Base-by-base conservation (phyloP, 2,113 vertebrate species). In the Sinocyclocheilus rhinocerous region DNA sequence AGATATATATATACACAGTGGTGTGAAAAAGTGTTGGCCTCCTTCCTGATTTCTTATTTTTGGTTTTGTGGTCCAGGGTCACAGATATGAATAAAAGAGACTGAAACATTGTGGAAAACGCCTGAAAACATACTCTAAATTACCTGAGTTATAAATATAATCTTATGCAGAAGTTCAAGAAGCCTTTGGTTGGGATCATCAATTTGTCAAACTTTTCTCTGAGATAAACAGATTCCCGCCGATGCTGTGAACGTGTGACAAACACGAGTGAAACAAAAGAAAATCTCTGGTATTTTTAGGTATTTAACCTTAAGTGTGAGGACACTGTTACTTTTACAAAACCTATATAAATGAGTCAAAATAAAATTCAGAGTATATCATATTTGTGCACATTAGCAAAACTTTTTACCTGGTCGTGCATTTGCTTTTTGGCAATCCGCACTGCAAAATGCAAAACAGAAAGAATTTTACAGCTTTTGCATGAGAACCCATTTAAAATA, bases 101-200 rank as follows among this genome's bases (percentile, higher is more conserved):
- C n/a, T n/a, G n/a, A n/a, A n/a, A n/a, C n/a, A n/a, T n/a, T n/a
- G n/a, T n/a, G n/a, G n/a, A n/a, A n/a, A n/a, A n/a, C n/a, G n/a
- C n/a, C n/a, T 97, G 91, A 1, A 85, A 5, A 18, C 8, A 73
- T 15, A 5, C 52, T 33, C 45, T 8, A 1, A 16, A 24, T n/a
- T 87, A 97, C 97, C 93, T 97, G 96, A 65, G 95, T 95, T 91
- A 98, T 95, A 87, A 95, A 97, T 89, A 98, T 93, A 86, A 99
- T 94, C 94, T 97, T 98, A 91, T 99, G 97, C 85, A 98, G 94
- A 90, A 97, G 96, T 88, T 95, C 89, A 55, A 98, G 93, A 85
- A 98, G 95, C 91, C 95, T 95, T 91, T 97, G 96, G 89, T 97
- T 93, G 39, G 97, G 97, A 90, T 98, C 98, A 33, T 95, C 95